Conservation (phyloP, 2,113 vertebrate genomes). For the Bucco capensis region DNA sequence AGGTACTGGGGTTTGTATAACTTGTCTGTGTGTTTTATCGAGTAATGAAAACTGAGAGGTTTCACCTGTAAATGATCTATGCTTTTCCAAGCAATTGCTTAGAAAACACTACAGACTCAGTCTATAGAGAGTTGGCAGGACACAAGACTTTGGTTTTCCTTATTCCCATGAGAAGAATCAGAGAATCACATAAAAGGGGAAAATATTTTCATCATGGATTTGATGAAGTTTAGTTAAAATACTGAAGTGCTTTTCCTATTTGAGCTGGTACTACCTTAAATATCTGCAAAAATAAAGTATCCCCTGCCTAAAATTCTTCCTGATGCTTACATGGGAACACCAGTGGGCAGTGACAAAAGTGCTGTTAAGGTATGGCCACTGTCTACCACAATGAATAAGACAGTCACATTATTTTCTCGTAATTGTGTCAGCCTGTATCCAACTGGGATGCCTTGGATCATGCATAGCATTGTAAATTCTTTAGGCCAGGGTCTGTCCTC, state of each 20-base stretch:
- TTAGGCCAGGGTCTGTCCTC: background rate
- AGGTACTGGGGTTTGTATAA: background rate
- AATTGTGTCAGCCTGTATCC: background rate
- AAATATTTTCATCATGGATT: background rate
- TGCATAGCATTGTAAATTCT: background rate
- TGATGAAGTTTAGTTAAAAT: background rate
- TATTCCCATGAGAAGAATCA: background rate
- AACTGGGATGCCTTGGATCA: background rate
- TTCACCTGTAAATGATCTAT: slow-evolving; percentile 15
- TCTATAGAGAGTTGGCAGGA: background rate
- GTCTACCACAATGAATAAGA: background rate
- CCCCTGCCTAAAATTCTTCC: background rate
- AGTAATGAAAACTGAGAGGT: slow-evolving; percentile 28
- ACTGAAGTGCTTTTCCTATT: background rate
- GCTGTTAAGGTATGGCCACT: background rate
- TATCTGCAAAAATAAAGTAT: background rate
- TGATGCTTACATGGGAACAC: background rate
- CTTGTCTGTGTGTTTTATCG: slow-evolving; percentile 34
- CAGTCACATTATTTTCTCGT: background rate
- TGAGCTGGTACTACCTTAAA: background rate
- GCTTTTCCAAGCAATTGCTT: background rate
- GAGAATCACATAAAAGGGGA: background rate
- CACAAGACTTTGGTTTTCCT: background rate
- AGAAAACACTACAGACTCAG: background rate
- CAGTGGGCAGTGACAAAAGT: background rate